These are phyloP conservation scores for Hyles vespertilio DNA, from an alignment of 1,140 invertebrate species.

Conservation along the genomic window DNA sequence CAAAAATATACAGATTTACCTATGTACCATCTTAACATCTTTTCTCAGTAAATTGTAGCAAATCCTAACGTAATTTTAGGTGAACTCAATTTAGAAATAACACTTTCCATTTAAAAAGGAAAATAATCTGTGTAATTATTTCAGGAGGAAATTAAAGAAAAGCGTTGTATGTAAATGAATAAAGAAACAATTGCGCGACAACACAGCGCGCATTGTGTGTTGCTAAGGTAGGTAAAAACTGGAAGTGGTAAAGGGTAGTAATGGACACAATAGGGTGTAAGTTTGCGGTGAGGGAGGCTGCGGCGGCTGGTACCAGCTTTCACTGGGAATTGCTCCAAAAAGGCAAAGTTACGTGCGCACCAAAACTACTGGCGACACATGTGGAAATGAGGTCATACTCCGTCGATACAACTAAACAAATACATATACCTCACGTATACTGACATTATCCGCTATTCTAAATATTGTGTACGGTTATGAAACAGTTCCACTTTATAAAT, in stretches of 20 bases:
- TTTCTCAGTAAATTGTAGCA: neutral
- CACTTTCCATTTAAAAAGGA: too few relatives aligned
- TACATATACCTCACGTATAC: conserved; percentile 16
- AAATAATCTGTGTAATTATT: too few relatives aligned
- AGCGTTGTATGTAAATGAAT: too few relatives aligned
- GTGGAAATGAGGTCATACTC: conserved; percentile 28
- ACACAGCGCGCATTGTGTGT: conserved; percentile 10
- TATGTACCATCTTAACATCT: too few relatives aligned
- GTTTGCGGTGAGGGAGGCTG: conserved; percentile 33
- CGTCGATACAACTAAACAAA: conserved; percentile 21
- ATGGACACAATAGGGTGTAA: conserved; percentile 39
- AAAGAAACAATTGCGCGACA: conserved; percentile 7
- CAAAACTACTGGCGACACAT: conserved; percentile 30
- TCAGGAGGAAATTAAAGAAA: too few relatives aligned
- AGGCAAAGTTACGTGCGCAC: conserved; percentile 38
- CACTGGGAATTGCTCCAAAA: conserved; percentile 34
- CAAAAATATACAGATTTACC: neutral
- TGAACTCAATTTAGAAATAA: too few relatives aligned
- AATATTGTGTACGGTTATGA: too few relatives aligned
- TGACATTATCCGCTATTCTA: neutral
- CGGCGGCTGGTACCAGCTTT: conserved; percentile 30
- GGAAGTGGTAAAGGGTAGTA: conserved; percentile 38
- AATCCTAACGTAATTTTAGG: too few relatives aligned
- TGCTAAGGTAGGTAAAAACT: conserved; percentile 30
- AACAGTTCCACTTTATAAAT: too few relatives aligned